These are phyloP conservation scores for Lepidocolaptes lacrymiger DNA, from an alignment of 2,797 vertebrate species.

Conservation along the genomic window DNA sequence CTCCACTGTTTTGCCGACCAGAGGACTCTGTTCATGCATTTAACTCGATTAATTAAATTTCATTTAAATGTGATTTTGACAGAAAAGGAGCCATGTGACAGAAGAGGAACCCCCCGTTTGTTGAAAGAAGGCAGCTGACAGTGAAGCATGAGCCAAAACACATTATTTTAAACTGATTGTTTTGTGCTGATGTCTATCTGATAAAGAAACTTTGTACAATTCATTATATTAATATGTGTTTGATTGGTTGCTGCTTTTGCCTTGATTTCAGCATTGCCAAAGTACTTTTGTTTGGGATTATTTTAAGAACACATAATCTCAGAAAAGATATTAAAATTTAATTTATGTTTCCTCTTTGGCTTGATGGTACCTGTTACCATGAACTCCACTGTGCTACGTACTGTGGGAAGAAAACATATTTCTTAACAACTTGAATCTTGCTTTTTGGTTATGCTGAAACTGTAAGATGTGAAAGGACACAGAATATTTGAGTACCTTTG, in stretches of 20 bases:
- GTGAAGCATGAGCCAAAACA: background rate
- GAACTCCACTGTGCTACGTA: background rate
- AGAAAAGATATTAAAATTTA: background rate
- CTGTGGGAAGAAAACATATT: background rate
- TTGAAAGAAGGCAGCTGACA: background rate
- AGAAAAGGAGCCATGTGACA: background rate
- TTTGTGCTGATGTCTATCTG: background rate
- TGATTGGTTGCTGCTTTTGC: background rate
- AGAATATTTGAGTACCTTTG: background rate
- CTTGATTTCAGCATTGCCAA: background rate
- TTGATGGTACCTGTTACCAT: background rate
- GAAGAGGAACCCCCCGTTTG: background rate
- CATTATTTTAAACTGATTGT: background rate
- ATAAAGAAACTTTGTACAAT: background rate
- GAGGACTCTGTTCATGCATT: background rate
- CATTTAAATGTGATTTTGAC: background rate
- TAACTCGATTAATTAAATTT: background rate
- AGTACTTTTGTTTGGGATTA: background rate
- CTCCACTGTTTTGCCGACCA: background rate
- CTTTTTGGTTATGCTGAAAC: background rate
- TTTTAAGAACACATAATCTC: constrained; percentile 1
- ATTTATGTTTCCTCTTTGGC: background rate
- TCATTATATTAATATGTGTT: background rate
- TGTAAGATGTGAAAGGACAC: background rate
- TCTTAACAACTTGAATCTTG: background rate